Evolutionary conservation across 2,797 vertebrate genomes (phyloP), one percentile per base, ranked within the genome.

Genomic region (Microctenopoma lineatum): DNA sequence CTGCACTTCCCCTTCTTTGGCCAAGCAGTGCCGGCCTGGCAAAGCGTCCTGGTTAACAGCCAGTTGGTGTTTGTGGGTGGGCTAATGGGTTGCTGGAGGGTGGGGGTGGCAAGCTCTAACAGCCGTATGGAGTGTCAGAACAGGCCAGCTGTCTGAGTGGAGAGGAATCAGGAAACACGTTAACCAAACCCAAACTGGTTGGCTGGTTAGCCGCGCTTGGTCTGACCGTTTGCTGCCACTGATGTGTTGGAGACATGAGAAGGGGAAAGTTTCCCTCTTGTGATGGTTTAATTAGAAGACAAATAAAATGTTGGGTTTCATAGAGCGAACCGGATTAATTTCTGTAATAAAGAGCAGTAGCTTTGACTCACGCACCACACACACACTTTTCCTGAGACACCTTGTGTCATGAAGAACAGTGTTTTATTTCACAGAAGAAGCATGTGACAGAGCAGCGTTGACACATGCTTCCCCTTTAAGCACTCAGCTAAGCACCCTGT

Each of bases 21-120:
- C 74, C 32, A 54, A n/a, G 32, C 53, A 50, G 18, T 68, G 55
- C 57, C 10, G 12, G 62, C 51, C 62, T 84, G 73, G 72, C 62
- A 48, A 50, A 44, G 48, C 70, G 34, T 56, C 34, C 60, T 62
- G 72, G 73, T 52, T 66, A 59, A 59, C 26, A 1, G 79, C 80
- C 84, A 65, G 58, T 65, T 72, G 51, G 77, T 79, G 61, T 71
- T 76, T 70, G 83, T 76, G 73, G 73, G 81, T 73, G 62, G 73
- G 72, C 46, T 72, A 79, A 67, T 73, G 68, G 82, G 79, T 56
- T 55, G 77, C 66, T 73, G 59, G 81, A 77, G 67, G 83, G 59
- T 54, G 73, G 75, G 59, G 63, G 52, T 65, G 64, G 60, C 59
- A 58, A 66, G 59, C 48, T 76, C 57, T 66, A 75, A 72, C 64